Evolutionary conservation across 2,888 invertebrate genomes (phyloP), one percentile per base, ranked within the genome.

Genomic region (Electrophaes corylata): DNA sequence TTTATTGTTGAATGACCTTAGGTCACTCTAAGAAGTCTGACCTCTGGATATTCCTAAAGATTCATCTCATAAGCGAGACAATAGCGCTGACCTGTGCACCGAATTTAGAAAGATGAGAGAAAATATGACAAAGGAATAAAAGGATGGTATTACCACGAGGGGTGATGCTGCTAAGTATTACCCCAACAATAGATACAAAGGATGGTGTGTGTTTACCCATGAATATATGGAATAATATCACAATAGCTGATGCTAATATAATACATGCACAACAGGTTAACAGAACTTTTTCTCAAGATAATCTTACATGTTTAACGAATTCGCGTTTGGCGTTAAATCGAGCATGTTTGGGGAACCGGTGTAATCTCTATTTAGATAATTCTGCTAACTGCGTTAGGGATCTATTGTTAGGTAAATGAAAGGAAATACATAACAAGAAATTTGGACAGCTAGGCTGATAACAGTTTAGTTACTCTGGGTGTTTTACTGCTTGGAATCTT

Each of bases 171-270:
- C 87, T 89, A 90, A 90, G 90, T 89, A 91, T 87, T 81, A 81
- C 83, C 67, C 69, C 69, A 77, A 91, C 91, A 91, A 91, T 86
- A 72, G 79, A 74, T 70, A 91, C 85, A 91, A 91, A 87, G 84
- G 74, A 70, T 71, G 84, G 85, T 89, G 90, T 91, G 85, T 91
- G 91, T 91, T 91, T 91, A 91, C 90, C 86, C 88, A 91, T 91
- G 91, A 91, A 91, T 88, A 88, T 86, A 64, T 64, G 67, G 81
- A 82, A 81, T 83, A 84, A 84, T 80, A 72, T 41, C 76, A 90
- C 88, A 91, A 91, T 86, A 69, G 84, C 76, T 79, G 76, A 79
- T 87, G 83, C 78, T 89, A 91, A 90, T 89, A 82, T 59, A 53
- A 58, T 55, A 79, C 80, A 78, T 75, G 79, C 78, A 77, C 80